These are phyloP conservation scores for Trachymyrmex septentrionalis DNA, from an alignment of 1,140 invertebrate species.

Conservation along the genomic window DNA sequence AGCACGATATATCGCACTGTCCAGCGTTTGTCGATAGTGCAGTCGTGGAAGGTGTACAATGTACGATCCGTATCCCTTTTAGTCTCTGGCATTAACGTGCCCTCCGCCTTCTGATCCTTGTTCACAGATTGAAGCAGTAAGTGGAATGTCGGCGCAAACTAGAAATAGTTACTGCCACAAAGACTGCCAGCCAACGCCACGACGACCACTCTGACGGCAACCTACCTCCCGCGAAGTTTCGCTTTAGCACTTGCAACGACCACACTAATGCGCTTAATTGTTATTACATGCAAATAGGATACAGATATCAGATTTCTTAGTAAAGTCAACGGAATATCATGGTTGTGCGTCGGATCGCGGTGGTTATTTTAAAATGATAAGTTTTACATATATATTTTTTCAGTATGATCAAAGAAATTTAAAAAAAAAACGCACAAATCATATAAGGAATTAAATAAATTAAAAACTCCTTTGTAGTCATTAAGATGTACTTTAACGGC, in stretches of 20 bases:
- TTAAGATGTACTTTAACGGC: not conserved
- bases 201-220: conserved; percentile 55
- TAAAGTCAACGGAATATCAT: not conserved
- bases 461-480: not conserved
- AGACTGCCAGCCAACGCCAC: conserved; percentile 69
- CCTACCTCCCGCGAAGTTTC: conserved; percentile 49
- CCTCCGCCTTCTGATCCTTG: conserved; percentile 66
- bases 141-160: conserved; percentile 67
- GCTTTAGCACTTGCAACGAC: not conserved
- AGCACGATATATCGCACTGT: not conserved
- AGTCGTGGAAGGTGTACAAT: conserved; percentile 21
- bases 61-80: conserved; percentile 58
- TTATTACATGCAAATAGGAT: conserved; percentile 31
- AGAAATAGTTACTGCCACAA: conserved; percentile 67
- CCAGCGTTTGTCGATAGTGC: not conserved
- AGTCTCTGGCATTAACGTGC: conserved; percentile 64
- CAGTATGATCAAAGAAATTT: not conserved
- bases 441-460: not conserved
- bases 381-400: too few species aligned
- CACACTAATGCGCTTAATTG: conserved; percentile 71
- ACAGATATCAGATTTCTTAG: conserved; percentile 47
- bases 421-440: not conserved
- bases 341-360: not conserved
- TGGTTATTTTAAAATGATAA: not conserved
- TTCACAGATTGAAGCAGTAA: conserved; percentile 59